Evolutionary conservation across 64 coral and sea anemone genomes (phyloP).

Genomic region (Anthopleura sola): DNA sequence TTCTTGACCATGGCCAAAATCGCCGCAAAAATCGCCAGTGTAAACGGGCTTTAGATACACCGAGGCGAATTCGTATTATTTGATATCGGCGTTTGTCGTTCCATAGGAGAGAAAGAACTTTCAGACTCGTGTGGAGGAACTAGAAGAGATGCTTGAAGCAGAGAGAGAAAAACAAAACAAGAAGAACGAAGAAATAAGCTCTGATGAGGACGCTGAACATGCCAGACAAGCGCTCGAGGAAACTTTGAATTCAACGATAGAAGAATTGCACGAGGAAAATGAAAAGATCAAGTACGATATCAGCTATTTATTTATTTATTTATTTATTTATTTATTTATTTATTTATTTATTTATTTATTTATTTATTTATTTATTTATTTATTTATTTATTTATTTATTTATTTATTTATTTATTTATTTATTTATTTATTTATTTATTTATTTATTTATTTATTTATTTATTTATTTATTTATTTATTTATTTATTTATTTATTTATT

Average conservation of each 20-base stretch:
- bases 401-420: too few species aligned
- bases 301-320: background rate
- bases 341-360: too few species aligned
- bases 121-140: slow-evolving; percentile 61
- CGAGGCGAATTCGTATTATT: too few species aligned
- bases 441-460: too few species aligned
- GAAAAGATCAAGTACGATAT: slow-evolving; percentile 55
- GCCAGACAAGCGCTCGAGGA: slow-evolving; percentile 77
- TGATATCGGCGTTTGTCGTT: background rate
- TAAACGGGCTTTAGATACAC: too few species aligned
- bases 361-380: too few species aligned
- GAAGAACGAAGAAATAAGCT: slow-evolving; percentile 86
- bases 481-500: too few species aligned
- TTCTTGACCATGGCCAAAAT: too few species aligned
- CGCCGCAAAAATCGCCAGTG: too few species aligned
- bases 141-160: slow-evolving; percentile 91
- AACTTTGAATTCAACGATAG: slow-evolving; percentile 66
- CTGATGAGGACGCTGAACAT: slow-evolving; percentile 86
- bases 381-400: too few species aligned
- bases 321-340: background rate
- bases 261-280: slow-evolving; percentile 83
- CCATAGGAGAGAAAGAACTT: slow-evolving; percentile 61
- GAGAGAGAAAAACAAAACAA: slow-evolving; percentile 82
- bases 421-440: too few species aligned
- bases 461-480: too few species aligned